A percentile compares a stretch with the other conserved stretches of the same genome.
Evolutionary conservation across 2,888 invertebrate genomes (phyloP).

Genomic region (Diplolepis rosae): DNA sequence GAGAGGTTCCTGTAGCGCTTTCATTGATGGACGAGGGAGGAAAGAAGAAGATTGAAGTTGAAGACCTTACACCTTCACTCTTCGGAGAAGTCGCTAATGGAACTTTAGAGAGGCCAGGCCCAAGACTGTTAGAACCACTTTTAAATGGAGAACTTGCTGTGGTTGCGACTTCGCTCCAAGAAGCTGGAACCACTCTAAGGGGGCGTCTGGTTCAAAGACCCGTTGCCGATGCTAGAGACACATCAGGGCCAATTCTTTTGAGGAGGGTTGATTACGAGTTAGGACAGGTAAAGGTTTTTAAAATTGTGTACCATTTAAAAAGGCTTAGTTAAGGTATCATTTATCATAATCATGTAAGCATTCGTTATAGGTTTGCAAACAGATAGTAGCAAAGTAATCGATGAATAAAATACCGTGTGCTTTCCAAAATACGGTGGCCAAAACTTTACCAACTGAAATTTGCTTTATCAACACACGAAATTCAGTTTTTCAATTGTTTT

Average conservation of each 20-base stretch:
- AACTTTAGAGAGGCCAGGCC: conserved; percentile 84
- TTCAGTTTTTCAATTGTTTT: no score
- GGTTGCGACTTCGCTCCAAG: conserved; percentile 77
- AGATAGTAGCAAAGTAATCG: no score
- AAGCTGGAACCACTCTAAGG: conserved; percentile 78
- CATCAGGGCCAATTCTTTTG: conserved; percentile 80
- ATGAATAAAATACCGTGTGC: no score
- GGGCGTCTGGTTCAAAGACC: conserved; percentile 82
- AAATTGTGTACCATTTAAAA: no score
- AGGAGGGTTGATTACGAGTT: conserved; percentile 70
- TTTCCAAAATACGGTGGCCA: no score
- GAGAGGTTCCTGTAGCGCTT: conserved; percentile 77
- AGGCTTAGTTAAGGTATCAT: no score
- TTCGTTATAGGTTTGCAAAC: no score
- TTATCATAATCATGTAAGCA: no score
- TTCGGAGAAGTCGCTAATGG: conserved; percentile 82
- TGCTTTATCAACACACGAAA: no score
- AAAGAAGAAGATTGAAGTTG: conserved; percentile 83
- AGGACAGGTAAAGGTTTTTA: neutral
- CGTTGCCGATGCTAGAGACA: conserved; percentile 84
- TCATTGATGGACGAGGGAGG: conserved; percentile 84
- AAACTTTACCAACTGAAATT: no score
- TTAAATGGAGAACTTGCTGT: conserved; percentile 88
- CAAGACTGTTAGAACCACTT: conserved; percentile 87
- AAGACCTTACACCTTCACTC: conserved; percentile 80